These are phyloP conservation scores for Plotosus lineatus DNA, from an alignment of 2,113 vertebrate genomes.

Conservation along the genomic window DNA sequence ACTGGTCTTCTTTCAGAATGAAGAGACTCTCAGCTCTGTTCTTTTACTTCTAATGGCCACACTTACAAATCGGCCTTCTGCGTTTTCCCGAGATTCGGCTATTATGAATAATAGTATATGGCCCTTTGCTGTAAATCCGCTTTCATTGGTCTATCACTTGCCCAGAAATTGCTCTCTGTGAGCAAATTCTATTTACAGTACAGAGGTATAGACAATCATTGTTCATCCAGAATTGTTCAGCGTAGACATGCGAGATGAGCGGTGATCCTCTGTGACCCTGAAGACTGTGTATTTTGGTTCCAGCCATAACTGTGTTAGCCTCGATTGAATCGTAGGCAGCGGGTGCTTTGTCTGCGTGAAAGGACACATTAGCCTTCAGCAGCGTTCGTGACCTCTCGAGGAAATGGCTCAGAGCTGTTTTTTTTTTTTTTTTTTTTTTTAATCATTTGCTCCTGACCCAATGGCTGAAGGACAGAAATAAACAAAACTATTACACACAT, in stretches of 20 bases:
- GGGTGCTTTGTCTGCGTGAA: slow-evolving; percentile 23
- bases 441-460: slow-evolving; percentile 13
- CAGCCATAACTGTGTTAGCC: slow-evolving; percentile 36
- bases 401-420: slow-evolving; percentile 29
- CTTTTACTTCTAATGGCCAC: neutral
- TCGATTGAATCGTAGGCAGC: slow-evolving; percentile 25
- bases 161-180: slow-evolving; percentile 5
- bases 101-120: slow-evolving; percentile 28
- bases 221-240: slow-evolving; percentile 16
- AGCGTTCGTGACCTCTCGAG: slow-evolving; percentile 25
- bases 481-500: slow-evolving; percentile 8
- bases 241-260: neutral
- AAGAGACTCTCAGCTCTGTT: neutral
- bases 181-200: slow-evolving; percentile 31
- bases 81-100: neutral
- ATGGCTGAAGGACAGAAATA: slow-evolving; percentile 5
- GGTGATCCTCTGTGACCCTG: neutral
- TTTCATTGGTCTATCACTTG: slow-evolving; percentile 23
- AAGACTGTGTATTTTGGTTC: neutral
- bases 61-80: slow-evolving; percentile 25
- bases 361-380: slow-evolving; percentile 40
- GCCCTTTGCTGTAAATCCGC: neutral
- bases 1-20: slow-evolving; percentile 8
- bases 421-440: slow-evolving; percentile 10
- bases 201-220: neutral